A percentile compares a stretch with the other conserved stretches of the same genome.
Evolutionary conservation across 2,888 invertebrate genomes (phyloP).

Genomic region (Girardia tigrina): DNA sequence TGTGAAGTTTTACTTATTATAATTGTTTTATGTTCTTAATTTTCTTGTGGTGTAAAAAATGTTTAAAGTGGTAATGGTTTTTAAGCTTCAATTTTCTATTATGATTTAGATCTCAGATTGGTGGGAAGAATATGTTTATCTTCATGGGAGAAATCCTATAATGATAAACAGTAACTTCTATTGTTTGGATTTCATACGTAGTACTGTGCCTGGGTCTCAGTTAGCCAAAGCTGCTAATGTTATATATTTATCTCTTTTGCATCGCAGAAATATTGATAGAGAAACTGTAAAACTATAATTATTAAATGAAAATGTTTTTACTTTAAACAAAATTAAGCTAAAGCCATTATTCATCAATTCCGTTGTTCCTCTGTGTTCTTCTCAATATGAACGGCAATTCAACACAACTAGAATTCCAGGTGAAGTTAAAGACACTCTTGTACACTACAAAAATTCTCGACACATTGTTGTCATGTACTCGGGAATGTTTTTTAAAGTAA

Average conservation of each 20-base stretch:
- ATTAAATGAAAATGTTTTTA: neutral
- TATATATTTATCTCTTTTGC: slow-evolving; percentile 68
- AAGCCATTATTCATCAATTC: slow-evolving; percentile 63
- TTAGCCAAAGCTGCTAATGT: slow-evolving; percentile 75
- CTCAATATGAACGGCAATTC: slow-evolving; percentile 91
- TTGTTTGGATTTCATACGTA: slow-evolving; percentile 41
- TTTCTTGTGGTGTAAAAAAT: no score
- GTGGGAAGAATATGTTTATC: slow-evolving; percentile 99
- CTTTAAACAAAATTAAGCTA: neutral
- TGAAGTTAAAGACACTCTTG: slow-evolving; percentile 66
- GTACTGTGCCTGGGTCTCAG: slow-evolving; percentile 40
- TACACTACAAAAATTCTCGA: slow-evolving; percentile 73
- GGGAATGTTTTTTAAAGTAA: slow-evolving; percentile 81
- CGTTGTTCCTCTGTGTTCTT: slow-evolving; percentile 82
- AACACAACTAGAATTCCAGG: slow-evolving; percentile 90
- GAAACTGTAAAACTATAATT: slow-evolving; percentile 57
- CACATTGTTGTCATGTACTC: slow-evolving; percentile 84
- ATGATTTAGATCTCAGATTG: slow-evolving; percentile 75
- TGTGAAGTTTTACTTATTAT: neutral
- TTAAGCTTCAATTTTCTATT: no score
- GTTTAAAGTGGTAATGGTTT: no score
- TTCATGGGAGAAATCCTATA: slow-evolving; percentile 81
- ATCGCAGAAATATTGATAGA: slow-evolving; percentile 73
- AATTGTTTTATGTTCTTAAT: no score
- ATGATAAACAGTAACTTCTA: slow-evolving; percentile 58